These are phyloP conservation scores for Rhinolophus ferrumequinum DNA, from an alignment of 2,113 vertebrate genomes.

Conservation along the genomic window DNA sequence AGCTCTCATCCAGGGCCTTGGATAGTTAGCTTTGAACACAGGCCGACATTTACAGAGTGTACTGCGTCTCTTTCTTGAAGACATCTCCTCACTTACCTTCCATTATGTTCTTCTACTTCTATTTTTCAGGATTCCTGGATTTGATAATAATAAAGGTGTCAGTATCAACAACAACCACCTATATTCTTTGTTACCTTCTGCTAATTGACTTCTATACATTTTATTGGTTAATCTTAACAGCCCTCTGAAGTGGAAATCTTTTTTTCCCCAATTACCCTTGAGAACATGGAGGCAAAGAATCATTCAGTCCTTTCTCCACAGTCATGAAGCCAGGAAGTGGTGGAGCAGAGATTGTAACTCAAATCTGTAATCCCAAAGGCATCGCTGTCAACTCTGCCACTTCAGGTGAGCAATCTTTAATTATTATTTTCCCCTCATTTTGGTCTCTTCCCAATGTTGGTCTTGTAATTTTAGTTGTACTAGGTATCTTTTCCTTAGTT, in stretches of 20 bases:
- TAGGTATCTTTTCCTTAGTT: conserved; percentile 29
- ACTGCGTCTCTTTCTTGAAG: not conserved
- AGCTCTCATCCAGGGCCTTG: not conserved
- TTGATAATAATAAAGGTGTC: not conserved
- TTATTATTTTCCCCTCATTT: not conserved
- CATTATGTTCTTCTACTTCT: not conserved
- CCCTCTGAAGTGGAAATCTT: not conserved
- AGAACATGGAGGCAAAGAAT: not conserved
- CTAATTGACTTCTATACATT: not conserved
- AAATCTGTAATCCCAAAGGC: not conserved
- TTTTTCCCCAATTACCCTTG: not conserved
- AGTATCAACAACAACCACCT: not conserved
- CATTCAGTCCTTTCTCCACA: not conserved
- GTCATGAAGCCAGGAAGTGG: not conserved
- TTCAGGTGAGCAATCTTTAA: not conserved
- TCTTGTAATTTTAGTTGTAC: not conserved
- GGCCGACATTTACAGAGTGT: not conserved
- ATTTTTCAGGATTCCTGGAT: not conserved
- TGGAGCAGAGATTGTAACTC: not conserved
- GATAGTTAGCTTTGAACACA: not conserved
- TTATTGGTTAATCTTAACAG: not conserved
- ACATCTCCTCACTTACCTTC: not conserved
- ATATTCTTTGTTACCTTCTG: not conserved
- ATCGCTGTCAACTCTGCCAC: not conserved
- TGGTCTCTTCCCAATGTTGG: not conserved